Conservation (phyloP, 1,140 invertebrate genomes). For the Asobara japonica region DNA sequence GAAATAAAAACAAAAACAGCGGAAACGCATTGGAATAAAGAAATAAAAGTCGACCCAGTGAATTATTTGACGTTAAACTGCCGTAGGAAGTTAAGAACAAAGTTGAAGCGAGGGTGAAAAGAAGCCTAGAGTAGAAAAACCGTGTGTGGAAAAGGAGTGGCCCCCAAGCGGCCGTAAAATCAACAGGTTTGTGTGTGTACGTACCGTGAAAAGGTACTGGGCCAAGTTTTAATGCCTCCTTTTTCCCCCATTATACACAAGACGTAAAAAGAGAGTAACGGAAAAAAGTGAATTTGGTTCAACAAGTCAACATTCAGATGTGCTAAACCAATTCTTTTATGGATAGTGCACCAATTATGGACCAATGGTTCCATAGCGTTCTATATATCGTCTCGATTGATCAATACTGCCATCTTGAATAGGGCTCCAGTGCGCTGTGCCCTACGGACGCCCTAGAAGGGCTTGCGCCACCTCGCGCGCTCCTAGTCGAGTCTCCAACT, state of each 20-base stretch:
- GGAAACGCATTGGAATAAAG: not conserved
- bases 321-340: not conserved
- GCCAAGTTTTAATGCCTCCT: constrained; percentile 19
- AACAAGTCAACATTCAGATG: not conserved
- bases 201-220: constrained; percentile 26
- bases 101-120: not conserved
- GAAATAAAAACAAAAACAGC: not conserved
- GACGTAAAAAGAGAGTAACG: not conserved
- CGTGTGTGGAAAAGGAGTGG: constrained; percentile 17
- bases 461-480: too few relatives aligned
- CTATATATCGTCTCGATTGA: too few relatives aligned
- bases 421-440: too few relatives aligned
- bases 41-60: not conserved
- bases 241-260: not conserved
- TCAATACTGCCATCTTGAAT: too few relatives aligned
- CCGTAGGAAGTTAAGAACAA: not conserved
- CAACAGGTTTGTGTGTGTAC: constrained; percentile 37
- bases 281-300: not conserved
- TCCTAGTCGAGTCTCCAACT: too few relatives aligned
- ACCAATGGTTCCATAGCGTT: too few relatives aligned
- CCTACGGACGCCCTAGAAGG: too few relatives aligned
- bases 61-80: not conserved
- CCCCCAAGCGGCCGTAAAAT: constrained; percentile 31
- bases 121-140: constrained; percentile 11
- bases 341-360: too few relatives aligned